phyloP scores from a whole-genome alignment of 1,140 invertebrate species.

The Bacillus rossius region DNA sequence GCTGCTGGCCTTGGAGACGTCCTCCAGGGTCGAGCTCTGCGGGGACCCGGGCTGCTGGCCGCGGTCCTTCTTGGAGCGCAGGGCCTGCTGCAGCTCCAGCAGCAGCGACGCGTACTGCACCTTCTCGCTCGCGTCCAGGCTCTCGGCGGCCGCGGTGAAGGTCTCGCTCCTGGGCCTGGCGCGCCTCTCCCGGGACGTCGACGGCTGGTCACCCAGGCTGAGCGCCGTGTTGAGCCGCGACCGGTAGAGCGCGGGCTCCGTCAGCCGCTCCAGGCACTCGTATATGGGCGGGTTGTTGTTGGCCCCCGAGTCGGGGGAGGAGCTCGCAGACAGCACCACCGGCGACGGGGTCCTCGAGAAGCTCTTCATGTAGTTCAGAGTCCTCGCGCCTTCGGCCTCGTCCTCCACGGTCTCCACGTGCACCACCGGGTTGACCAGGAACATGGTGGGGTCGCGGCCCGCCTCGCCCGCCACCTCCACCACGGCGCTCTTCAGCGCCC shows the following conservation, averaged over 20 bases:
- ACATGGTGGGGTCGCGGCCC: not conserved
- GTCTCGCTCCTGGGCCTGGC: conserved; percentile 29
- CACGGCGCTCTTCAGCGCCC: not conserved
- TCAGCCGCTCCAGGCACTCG: conserved; percentile 42
- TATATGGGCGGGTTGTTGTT: conserved; percentile 36
- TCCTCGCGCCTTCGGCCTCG: conserved; percentile 5
- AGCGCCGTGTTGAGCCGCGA: conserved; percentile 38
- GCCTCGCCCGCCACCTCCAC: not conserved
- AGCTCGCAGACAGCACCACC: conserved; percentile 37
- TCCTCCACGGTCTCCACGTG: conserved; percentile 14
- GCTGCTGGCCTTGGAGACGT: conserved; percentile 30
- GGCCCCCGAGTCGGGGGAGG: conserved; percentile 30
- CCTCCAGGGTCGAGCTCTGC: conserved; percentile 21
- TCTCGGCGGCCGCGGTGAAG: not conserved
- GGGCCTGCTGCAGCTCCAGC: conserved; percentile 40
- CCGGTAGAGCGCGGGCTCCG: conserved; percentile 37
- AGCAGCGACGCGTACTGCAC: conserved; percentile 44
- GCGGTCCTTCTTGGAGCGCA: conserved; percentile 11
- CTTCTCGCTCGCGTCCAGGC: conserved; percentile 8
- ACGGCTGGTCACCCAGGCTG: conserved; percentile 1
- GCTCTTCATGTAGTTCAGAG: conserved; percentile 42
- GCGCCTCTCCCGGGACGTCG: conserved; percentile 15
- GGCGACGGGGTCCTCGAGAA: conserved; percentile 43
- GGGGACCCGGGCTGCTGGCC: conserved; percentile 19
- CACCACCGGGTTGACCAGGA: conserved; percentile 13